phyloP scores from a whole-genome alignment of 2,888 invertebrate genomes.

The Ormia ochracea region DNA sequence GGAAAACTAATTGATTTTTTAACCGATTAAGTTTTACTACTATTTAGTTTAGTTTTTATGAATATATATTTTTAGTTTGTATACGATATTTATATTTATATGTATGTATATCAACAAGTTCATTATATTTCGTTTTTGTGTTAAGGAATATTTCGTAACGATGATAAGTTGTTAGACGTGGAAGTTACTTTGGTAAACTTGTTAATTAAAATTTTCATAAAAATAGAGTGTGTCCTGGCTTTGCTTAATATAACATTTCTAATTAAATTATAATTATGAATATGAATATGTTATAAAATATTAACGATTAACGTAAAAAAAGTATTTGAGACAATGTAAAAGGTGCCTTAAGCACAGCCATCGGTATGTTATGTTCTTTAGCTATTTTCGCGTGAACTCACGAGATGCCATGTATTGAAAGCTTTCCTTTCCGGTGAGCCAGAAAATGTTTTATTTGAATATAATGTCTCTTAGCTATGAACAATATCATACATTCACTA shows the following conservation, averaged over 20 bases:
- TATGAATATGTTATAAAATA: too few relatives aligned
- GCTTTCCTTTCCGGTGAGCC: too few relatives aligned
- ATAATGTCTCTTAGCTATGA: too few relatives aligned
- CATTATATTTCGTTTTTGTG: slow-evolving; percentile 23
- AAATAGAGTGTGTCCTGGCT: not conserved
- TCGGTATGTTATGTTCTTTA: too few relatives aligned
- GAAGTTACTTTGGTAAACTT: slow-evolving; percentile 7
- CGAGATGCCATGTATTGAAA: too few relatives aligned
- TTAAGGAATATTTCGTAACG: slow-evolving; percentile 39
- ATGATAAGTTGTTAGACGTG: slow-evolving; percentile 20
- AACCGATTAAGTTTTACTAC: slow-evolving; percentile 7
- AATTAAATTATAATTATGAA: not conserved
- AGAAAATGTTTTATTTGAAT: too few relatives aligned
- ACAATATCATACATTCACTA: too few relatives aligned
- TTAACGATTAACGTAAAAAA: too few relatives aligned
- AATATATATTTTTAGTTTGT: slow-evolving; percentile 58
- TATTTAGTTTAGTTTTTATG: slow-evolving; percentile 57
- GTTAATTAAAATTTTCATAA: slow-evolving; percentile 35
- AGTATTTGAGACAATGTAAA: too few relatives aligned
- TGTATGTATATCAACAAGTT: slow-evolving; percentile 15
- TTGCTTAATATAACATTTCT: not conserved
- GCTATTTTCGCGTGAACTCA: too few relatives aligned
- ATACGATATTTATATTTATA: slow-evolving; percentile 41
- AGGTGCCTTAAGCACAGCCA: too few relatives aligned
- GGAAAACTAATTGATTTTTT: slow-evolving; percentile 27